Conservation (phyloP, 53 echinoderm and acorn worm genomes). For the Antedon mediterranea region DNA sequence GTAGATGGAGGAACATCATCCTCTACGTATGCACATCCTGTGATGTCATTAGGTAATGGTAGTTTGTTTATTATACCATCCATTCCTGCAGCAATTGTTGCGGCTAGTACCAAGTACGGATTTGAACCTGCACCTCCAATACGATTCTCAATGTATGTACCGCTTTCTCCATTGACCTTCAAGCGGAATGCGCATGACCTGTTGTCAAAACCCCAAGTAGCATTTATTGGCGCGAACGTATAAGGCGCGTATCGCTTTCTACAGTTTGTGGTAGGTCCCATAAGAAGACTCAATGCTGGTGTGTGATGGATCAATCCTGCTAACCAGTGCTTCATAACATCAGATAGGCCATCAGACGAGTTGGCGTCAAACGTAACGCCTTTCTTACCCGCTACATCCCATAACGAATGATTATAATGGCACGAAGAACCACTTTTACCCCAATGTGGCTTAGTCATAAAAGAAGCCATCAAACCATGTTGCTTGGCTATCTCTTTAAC, state of each 20-base stretch:
- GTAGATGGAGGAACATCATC: conserved; percentile 24
- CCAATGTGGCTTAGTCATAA: conserved; percentile 24
- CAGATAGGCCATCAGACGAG: conserved; percentile 2
- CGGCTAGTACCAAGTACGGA: conserved; percentile 47
- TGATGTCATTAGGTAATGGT: conserved; percentile 31
- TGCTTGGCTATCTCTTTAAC: conserved; percentile 31
- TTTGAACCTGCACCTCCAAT: conserved; percentile 56
- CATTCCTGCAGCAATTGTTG: conserved; percentile 41
- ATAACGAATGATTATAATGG: conserved; percentile 37
- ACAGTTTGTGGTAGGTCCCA: conserved; percentile 37
- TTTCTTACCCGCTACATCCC: conserved; percentile 17
- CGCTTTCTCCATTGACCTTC: conserved; percentile 32
- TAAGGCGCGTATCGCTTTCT: conserved; percentile 16
- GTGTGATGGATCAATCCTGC: conserved; percentile 28
- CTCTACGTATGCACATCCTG: conserved; percentile 25
- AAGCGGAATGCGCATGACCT: conserved; percentile 42
- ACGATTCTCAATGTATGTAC: conserved; percentile 55
- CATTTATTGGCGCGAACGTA: conserved; percentile 20
- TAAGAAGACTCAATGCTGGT: conserved; percentile 14
- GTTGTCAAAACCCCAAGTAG: conserved; percentile 49
- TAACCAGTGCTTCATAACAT: conserved; percentile 27
- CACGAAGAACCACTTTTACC: conserved; percentile 4
- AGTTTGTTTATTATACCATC: conserved; percentile 41
- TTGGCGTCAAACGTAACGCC: conserved; percentile 5
- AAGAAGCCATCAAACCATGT: conserved; percentile 15